Evolutionary conservation across 2,888 invertebrate species (phyloP).

Genomic region (Amblyjoppa fuscipennis): DNA sequence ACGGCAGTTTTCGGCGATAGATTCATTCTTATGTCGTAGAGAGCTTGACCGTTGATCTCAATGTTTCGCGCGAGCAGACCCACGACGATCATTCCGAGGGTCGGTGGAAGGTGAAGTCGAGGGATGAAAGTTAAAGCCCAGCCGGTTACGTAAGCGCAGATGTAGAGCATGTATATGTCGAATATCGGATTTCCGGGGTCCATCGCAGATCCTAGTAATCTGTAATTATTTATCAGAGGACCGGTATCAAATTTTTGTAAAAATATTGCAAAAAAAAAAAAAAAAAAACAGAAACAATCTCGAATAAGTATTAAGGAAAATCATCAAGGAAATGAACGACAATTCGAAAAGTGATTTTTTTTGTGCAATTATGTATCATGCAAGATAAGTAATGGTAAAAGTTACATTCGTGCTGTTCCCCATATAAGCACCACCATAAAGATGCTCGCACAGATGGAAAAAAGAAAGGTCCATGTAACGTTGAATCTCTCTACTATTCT

Average conservation of each 20-base stretch:
- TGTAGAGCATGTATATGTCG: conserved; percentile 59
- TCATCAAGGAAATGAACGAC: background rate
- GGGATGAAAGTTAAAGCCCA: conserved; percentile 65
- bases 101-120: conserved; percentile 83
- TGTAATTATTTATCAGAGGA: conserved; percentile 4
- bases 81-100: conserved; percentile 87
- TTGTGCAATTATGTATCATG: background rate
- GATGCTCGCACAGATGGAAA: conserved; percentile 33
- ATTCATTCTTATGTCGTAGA: conserved; percentile 63
- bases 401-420: conserved; percentile 55
- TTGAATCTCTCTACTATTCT: conserved; percentile 21
- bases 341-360: background rate
- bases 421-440: conserved; percentile 50
- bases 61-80: conserved; percentile 83
- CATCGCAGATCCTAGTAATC: conserved; percentile 51
- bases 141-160: conserved; percentile 60
- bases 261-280: background rate
- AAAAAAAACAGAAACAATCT: too few species aligned
- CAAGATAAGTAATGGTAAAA: background rate
- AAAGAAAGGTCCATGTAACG: conserved; percentile 44
- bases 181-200: conserved; percentile 59
- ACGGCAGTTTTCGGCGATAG: conserved; percentile 47
- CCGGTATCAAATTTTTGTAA: background rate
- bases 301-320: background rate
- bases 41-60: conserved; percentile 32